phyloP scores from a whole-genome alignment of 2,888 invertebrate species.

The Andrena chrysosceles region DNA sequence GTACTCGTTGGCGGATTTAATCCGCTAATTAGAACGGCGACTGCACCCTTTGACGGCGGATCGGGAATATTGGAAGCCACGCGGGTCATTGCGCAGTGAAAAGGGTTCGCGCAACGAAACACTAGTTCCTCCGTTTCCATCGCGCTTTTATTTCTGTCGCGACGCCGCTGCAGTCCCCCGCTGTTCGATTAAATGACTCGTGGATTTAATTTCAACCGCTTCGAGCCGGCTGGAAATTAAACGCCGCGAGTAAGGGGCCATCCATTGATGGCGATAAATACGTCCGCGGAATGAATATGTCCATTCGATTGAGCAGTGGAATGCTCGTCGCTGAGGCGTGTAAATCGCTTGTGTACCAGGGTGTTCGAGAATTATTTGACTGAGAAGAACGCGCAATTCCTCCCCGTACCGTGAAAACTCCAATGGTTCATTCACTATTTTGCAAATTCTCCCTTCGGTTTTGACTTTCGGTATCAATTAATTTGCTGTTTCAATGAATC shows the following conservation, averaged over 20 bases:
- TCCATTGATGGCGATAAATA: background rate
- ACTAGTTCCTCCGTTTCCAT: conserved; percentile 14
- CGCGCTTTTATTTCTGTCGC: background rate
- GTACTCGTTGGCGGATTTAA: conserved; percentile 56
- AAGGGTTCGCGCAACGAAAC: conserved; percentile 30
- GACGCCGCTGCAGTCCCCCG: background rate
- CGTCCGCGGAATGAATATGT: conserved; percentile 16
- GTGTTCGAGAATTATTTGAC: background rate
- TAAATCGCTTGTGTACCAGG: background rate
- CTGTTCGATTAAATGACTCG: conserved; percentile 35
- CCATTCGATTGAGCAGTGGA: background rate
- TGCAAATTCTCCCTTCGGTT: too few relatives aligned
- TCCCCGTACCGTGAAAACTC: background rate
- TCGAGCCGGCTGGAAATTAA: conserved; percentile 15
- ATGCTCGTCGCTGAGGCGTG: background rate
- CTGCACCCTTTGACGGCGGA: conserved; percentile 58
- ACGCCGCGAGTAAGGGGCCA: background rate
- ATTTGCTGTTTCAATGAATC: too few relatives aligned
- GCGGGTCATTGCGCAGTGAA: conserved; percentile 12
- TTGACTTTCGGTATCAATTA: too few relatives aligned
- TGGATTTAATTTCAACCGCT: conserved; percentile 29
- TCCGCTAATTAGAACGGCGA: conserved; percentile 70
- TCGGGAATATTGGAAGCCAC: conserved; percentile 46
- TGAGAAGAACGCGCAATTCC: background rate
- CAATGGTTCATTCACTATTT: too few relatives aligned